Conservation (phyloP, 2,113 vertebrate species). For the Phrynosoma platyrhinos region DNA sequence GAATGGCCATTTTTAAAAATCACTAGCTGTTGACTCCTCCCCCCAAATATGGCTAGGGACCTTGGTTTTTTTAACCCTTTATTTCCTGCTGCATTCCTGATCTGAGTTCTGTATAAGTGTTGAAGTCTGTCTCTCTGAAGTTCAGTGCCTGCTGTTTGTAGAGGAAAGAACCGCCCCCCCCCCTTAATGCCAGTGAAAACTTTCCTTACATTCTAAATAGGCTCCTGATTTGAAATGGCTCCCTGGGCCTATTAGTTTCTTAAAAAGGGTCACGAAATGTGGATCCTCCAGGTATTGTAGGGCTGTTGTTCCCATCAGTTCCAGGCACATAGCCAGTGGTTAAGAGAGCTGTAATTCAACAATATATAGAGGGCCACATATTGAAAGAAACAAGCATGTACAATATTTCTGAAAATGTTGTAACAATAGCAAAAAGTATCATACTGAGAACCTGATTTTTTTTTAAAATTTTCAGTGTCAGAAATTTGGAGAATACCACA, state of each 20-base stretch:
- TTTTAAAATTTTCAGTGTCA: constrained; percentile 86
- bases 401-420: neutral
- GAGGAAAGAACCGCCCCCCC: neutral
- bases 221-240: neutral
- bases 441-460: constrained; percentile 15
- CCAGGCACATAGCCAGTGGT: neutral
- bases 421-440: neutral
- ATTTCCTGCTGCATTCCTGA: neutral
- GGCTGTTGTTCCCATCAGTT: too few species aligned
- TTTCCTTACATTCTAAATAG: neutral
- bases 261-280: too few species aligned
- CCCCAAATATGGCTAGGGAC: too few species aligned
- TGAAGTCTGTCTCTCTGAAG: neutral
- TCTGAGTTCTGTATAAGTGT: neutral
- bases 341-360: neutral
- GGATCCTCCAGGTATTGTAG: too few species aligned
- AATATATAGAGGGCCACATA: neutral
- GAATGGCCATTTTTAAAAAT: neutral
- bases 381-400: neutral
- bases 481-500: constrained; percentile 99
- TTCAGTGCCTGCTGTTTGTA: neutral
- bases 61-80: neutral
- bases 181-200: neutral
- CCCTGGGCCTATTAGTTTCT: neutral
- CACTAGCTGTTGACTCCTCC: neutral